Conservation (phyloP, 2,113 vertebrate species). For the Trematocara marginatum region DNA sequence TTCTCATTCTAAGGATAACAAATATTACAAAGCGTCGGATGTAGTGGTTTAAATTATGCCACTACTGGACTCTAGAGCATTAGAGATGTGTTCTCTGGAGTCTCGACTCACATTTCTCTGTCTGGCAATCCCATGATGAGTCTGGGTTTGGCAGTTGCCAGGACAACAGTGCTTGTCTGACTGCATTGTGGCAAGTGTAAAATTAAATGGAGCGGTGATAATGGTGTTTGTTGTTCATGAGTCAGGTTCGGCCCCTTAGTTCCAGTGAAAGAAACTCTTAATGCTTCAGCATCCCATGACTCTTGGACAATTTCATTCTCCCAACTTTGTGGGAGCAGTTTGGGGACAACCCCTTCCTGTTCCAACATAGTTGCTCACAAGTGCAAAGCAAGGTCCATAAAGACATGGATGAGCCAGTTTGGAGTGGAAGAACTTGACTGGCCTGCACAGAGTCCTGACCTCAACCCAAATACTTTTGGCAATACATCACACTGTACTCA, state of each 20-base stretch:
- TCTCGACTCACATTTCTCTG: not conserved
- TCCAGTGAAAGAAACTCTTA: not conserved
- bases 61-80: not conserved
- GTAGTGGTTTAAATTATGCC: not conserved
- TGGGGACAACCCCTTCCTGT: not conserved
- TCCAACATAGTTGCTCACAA: not conserved
- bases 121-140: not conserved
- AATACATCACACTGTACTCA: not conserved
- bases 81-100: not conserved
- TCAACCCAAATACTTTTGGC: not conserved
- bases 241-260: not conserved
- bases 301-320: not conserved
- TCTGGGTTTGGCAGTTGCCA: not conserved
- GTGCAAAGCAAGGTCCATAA: not conserved
- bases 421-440: not conserved
- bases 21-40: fast-evolving
- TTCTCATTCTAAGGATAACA: not conserved
- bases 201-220: not conserved
- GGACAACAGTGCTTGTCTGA: not conserved
- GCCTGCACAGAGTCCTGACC: not conserved
- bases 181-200: not conserved
- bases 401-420: not conserved
- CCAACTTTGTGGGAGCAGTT: not conserved
- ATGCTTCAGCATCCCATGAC: not conserved
- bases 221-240: not conserved